Base-by-base conservation (phyloP, 2,888 invertebrate genomes). In the Nemapogon koenigi region DNA sequence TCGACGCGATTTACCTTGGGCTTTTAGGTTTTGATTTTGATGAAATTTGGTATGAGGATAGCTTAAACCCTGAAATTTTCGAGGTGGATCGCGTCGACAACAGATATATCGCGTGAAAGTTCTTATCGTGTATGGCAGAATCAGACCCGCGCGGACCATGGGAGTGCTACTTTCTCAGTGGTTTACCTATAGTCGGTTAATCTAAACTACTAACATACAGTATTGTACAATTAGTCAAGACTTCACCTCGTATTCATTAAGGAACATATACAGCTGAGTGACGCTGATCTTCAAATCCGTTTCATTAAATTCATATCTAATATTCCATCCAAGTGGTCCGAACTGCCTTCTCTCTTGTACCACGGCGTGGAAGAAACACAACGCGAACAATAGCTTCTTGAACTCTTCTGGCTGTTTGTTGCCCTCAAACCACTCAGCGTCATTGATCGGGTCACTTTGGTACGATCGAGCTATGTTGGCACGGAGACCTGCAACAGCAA, bases 301-400 rank as follows among this genome's bases (percentile, higher is more conserved):
- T 61, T 97, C 96, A 57, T 96, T 96, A 65, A 97, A 97, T 59
- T 95, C 96, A 57, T 97, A 97, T 0, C 90, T 86, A 43, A 93
- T 95, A 61, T 97, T 97, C 96, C 96, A 97, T 1, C 97, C 97
- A 15, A 96, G 83, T 0, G 96, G 90, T 0, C 96, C 96, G 59
- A 94, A 97, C 64, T 93, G 92, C 4, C 92, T 72, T 37, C 97
- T 80, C 64, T 97, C 97, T 65, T 95, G 95, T 0, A 94, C 85
- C 30, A 94, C 83, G 0, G 93, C 97, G 64, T 97, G 97, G 76
- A 97, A 97, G 76, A 97, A 97, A 64, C 95, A 94, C 38, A 97
- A 70, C 2, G 90, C 89, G 61, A 88, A 97, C 39, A 97, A 71
- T 16, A 97, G 78, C 60, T 90, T 91, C 63, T 94, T 94, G 65